phyloP scores from a whole-genome alignment of 2,113 vertebrate species.

The Mastomys coucha region DNA sequence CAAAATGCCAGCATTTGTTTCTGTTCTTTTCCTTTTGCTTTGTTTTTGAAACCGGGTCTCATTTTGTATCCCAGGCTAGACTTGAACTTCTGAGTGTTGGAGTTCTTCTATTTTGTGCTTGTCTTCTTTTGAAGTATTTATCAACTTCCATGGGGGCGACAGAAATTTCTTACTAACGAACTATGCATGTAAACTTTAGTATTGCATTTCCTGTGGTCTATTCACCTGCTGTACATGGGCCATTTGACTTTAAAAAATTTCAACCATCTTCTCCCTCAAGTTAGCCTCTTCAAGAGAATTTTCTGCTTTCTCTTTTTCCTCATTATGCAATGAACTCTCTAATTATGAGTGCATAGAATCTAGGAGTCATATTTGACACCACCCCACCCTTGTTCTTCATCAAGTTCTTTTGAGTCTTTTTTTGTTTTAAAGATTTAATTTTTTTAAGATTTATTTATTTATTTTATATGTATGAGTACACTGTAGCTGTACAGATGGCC shows the following conservation, averaged over 20 bases:
- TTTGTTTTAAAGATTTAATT: no score
- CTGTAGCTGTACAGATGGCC: no score
- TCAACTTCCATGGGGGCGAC: background rate
- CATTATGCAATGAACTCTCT: background rate
- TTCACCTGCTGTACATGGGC: conserved; percentile 6
- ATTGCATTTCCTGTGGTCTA: conserved; percentile 41
- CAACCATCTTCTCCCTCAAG: background rate
- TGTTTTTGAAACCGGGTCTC: background rate
- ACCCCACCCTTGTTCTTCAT: background rate
- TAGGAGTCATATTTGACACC: background rate
- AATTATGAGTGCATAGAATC: conserved; percentile 12
- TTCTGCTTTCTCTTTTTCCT: background rate
- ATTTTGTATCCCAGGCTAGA: background rate
- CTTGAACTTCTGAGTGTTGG: background rate
- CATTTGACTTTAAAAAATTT: background rate
- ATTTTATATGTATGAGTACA: no score
- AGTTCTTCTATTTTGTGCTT: background rate
- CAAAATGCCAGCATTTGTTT: background rate
- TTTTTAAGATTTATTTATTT: no score
- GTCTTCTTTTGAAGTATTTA: conserved; percentile 26
- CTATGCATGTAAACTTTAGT: background rate
- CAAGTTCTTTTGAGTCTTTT: conserved; percentile 45
- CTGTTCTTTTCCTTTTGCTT: background rate
- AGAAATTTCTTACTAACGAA: conserved; percentile 46
- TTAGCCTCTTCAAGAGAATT: background rate